Base-by-base conservation (phyloP, 2,113 vertebrate genomes). In the Plotosus lineatus region DNA sequence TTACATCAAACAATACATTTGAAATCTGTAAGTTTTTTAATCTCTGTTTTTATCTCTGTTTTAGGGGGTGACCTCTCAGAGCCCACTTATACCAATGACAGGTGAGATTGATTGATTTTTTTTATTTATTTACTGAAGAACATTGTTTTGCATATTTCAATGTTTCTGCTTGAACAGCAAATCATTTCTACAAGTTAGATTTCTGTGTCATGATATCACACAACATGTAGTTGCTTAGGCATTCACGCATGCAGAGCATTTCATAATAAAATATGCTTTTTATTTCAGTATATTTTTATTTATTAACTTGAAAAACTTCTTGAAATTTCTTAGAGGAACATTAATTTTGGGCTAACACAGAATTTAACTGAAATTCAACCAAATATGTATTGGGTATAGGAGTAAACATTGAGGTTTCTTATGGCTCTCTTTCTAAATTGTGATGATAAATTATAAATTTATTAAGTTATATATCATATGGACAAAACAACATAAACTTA, bases 61-160 rank as follows among this genome's bases (percentile, higher is more conserved):
- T 40, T 83, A 98, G 97, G 94, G 94, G 65, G 91, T 90, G 23
- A 86, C 79, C 9, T 78, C 90, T 0, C 94, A 92, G 38, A 83
- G 93, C 1, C 89, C 95, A 0, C 95, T 94, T 53, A 89, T 92
- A 82, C 95, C 94, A 84, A 90, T 95, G 91, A 87, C 95, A 92
- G 95, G 97, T 98, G 88, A 96, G 94, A 81, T 31, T 48, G 6
- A 44, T 65, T 42, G 6, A 2, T 1, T 19, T 46, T 19, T 71
- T 17, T 21, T 31, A 31, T 48, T 48, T 21, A 19, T n/a, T 36
- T 11, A 73, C 17, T 31, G 33, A 17, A 61, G 40, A 7, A 46
- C 36, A 31, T 50, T n/a, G 55, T 56, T 56, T 56, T 26, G n/a
- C n/a, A n/a, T n/a, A n/a, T n/a, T 33, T 4, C 55, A 10, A 28